These are phyloP conservation scores for Oreochromis tanganicae DNA, from an alignment of 2,113 vertebrate genomes.

Conservation along the genomic window DNA sequence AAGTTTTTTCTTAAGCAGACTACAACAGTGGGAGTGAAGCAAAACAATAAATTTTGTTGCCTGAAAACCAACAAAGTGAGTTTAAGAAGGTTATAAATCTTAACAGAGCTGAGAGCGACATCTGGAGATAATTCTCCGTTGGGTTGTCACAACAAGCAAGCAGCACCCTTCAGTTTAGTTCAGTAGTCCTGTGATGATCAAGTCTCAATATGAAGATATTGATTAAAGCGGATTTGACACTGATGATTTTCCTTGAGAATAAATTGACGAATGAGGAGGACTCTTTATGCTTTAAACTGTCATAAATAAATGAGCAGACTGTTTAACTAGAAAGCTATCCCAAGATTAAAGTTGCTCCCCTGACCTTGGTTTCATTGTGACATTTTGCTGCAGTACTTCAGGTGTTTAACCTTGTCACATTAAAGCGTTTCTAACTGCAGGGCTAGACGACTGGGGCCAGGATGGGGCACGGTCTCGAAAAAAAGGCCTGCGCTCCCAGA, in stretches of 20 bases:
- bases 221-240: not conserved
- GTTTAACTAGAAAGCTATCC: not conserved
- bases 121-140: not conserved
- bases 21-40: not conserved
- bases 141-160: not conserved
- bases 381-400: conserved; percentile 46
- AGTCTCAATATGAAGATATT: not conserved
- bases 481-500: conserved; percentile 20
- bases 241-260: not conserved
- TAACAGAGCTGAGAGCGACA: not conserved
- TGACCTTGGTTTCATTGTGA: conserved; percentile 28
- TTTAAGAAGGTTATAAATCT: not conserved
- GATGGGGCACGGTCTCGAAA: conserved; percentile 18
- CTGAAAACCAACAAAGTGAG: not conserved
- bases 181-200: not conserved
- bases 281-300: not conserved
- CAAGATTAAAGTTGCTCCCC: conserved; percentile 21
- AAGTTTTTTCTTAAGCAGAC: too few species aligned
- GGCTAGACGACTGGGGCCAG: conserved; percentile 45
- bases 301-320: conserved; percentile 6
- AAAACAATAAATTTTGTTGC: not conserved
- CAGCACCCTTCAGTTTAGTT: not conserved
- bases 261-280: not conserved
- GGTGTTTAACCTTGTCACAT: conserved; percentile 70
- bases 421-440: conserved; percentile 63